A percentile compares a stretch with the other conserved stretches of the same genome.
Evolutionary conservation across 2,113 vertebrate genomes (phyloP).

Genomic region (Trochalopteron elliotii): DNA sequence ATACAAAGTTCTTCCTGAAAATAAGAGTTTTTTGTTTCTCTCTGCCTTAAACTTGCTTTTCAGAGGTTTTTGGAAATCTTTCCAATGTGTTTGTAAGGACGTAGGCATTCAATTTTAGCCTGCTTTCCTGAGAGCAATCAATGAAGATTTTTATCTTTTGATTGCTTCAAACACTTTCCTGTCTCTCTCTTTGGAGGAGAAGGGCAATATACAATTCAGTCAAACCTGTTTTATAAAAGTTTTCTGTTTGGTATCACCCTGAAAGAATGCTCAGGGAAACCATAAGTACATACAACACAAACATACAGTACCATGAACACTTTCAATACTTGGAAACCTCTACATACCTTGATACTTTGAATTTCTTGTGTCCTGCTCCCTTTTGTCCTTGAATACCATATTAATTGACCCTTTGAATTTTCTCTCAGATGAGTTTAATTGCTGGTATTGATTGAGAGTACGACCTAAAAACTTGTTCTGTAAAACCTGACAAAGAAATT

Average conservation of each 20-base stretch:
- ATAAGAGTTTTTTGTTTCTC: neutral
- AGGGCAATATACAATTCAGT: neutral
- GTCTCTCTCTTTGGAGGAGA: neutral
- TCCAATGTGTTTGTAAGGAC: neutral
- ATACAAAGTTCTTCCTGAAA: neutral
- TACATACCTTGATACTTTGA: neutral
- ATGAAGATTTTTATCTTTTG: slow-evolving; percentile 55
- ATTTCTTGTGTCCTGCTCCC: neutral
- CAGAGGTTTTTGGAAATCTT: neutral
- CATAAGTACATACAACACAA: accelerated
- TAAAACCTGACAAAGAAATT: neutral
- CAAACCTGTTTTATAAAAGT: neutral
- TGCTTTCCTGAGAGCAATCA: neutral
- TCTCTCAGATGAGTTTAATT: neutral
- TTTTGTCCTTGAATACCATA: neutral
- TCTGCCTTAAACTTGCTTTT: neutral
- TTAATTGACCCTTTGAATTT: neutral
- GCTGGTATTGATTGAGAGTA: neutral
- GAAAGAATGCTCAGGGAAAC: neutral
- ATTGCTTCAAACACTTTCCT: slow-evolving; percentile 1
- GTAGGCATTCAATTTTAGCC: neutral
- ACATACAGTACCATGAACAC: neutral
- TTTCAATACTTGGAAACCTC: neutral
- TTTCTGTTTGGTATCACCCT: neutral
- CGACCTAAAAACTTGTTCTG: neutral